Percentiles rank a stretch among this genome's conserved stretches.
These are phyloP conservation scores for Sitobion miscanthi DNA, from an alignment of 1,140 invertebrate genomes.

Conservation along the genomic window DNA sequence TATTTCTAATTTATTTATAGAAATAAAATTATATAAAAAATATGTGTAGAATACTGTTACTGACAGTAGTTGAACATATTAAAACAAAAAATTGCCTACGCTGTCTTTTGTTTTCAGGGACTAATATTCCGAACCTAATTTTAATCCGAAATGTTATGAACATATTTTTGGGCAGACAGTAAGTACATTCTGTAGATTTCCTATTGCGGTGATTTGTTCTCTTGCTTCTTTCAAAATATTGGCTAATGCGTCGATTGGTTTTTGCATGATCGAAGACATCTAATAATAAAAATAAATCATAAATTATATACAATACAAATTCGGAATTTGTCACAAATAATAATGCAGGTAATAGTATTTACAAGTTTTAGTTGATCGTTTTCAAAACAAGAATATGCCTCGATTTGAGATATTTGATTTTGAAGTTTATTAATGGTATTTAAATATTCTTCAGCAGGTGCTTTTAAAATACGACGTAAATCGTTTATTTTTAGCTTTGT, in stretches of 20 bases:
- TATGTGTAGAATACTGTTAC: neutral
- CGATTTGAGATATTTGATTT: neutral
- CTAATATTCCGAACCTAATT: neutral
- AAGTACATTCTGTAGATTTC: neutral
- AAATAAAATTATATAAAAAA: neutral
- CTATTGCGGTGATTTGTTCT: neutral
- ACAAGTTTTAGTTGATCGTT: neutral
- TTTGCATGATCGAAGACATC: constrained; percentile 13
- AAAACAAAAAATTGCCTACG: neutral
- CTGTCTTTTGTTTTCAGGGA: neutral
- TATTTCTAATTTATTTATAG: neutral
- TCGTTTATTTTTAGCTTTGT: neutral
- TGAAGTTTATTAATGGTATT: constrained; percentile 9
- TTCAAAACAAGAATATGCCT: constrained; percentile 10
- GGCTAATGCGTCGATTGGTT: neutral
- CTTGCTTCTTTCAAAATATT: neutral
- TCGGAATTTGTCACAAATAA: neutral
- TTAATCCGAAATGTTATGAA: neutral
- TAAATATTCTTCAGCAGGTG: neutral
- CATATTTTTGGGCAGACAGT: neutral
- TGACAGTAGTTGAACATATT: neutral
- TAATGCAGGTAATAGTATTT: neutral
- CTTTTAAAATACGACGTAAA: constrained; percentile 1
- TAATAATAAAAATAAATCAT: neutral
- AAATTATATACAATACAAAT: neutral